These are phyloP conservation scores for Pelochelys cantorii DNA, from an alignment of 2,797 vertebrate genomes.

Conservation along the genomic window DNA sequence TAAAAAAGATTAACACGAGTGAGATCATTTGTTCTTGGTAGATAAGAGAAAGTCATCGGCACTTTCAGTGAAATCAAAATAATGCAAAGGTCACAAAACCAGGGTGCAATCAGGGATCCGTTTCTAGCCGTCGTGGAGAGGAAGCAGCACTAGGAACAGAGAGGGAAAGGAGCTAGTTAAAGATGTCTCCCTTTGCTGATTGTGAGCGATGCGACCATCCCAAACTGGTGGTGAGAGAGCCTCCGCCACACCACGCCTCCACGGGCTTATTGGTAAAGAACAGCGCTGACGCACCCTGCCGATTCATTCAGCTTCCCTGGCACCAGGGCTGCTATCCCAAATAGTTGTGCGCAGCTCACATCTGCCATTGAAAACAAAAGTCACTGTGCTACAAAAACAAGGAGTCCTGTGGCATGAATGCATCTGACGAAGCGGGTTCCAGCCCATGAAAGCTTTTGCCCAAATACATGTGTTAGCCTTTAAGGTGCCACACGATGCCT, in stretches of 20 bases:
- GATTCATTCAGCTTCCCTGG: neutral
- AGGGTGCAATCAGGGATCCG: neutral
- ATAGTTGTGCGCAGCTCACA: neutral
- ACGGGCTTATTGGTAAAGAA: no score
- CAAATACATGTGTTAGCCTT: no score
- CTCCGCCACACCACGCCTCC: no score
- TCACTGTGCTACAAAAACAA: neutral
- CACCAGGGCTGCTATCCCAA: neutral
- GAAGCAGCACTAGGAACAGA: neutral
- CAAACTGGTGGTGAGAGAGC: neutral
- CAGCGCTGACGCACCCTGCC: neutral
- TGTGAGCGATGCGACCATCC: neutral
- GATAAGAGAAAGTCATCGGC: neutral
- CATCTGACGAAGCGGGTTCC: no score
- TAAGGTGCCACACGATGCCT: no score
- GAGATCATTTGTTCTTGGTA: conserved; percentile 61
- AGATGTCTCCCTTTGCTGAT: neutral
- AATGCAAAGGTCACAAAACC: conserved; percentile 17
- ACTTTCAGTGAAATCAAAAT: conserved; percentile 43
- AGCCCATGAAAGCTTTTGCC: no score
- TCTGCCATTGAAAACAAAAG: neutral
- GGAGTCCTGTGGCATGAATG: no score
- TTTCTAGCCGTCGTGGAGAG: neutral
- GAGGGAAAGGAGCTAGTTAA: neutral
- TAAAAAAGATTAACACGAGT: conserved; percentile 75